Conservation (phyloP, 2,113 vertebrate genomes). For the Mystacornis crossleyi region DNA sequence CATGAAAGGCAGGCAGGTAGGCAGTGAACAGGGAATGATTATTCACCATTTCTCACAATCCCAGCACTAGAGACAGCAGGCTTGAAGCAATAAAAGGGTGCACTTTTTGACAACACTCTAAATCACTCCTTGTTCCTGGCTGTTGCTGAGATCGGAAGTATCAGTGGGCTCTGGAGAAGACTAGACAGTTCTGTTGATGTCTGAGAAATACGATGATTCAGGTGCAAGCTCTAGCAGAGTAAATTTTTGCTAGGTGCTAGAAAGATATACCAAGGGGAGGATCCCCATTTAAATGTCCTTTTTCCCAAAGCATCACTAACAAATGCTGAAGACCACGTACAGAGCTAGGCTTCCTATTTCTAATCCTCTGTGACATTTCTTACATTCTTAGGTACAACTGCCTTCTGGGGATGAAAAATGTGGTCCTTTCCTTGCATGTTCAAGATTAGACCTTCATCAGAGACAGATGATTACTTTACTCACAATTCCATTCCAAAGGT, state of each 20-base stretch:
- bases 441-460: not conserved
- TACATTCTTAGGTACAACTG: not conserved
- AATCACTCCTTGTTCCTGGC: not conserved
- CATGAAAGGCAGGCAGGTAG: not conserved
- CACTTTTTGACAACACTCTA: not conserved
- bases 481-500: not conserved
- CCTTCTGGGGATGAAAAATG: not conserved
- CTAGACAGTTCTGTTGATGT: not conserved
- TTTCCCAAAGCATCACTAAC: not conserved
- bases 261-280: not conserved
- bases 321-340: not conserved
- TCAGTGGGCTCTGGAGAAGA: not conserved
- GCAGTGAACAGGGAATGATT: not conserved
- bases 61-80: not conserved
- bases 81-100: constrained; percentile 1
- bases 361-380: not conserved
- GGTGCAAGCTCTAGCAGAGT: not conserved
- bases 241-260: not conserved
- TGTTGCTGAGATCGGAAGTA: not conserved
- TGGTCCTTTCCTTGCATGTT: not conserved
- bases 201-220: not conserved
- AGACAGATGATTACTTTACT: not conserved
- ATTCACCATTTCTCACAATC: not conserved
- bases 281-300: not conserved
- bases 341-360: not conserved